These are phyloP conservation scores for Marcusenius ussheri DNA, from an alignment of 2,113 vertebrate species.

Conservation along the genomic window DNA sequence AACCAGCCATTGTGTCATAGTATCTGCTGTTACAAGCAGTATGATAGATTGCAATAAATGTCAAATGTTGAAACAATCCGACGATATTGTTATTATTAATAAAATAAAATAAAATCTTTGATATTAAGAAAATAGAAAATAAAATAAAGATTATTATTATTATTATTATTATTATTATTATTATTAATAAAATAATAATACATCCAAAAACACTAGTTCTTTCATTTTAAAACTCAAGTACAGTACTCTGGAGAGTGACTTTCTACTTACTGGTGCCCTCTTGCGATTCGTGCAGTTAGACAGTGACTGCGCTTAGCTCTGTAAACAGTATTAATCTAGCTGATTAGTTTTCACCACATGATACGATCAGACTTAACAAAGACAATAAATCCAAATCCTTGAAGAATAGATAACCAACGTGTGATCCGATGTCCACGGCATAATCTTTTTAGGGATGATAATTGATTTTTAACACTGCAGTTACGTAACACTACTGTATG, in stretches of 20 bases:
- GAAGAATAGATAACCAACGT: not conserved
- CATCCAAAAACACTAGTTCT: not conserved
- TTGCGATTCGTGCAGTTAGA: not conserved
- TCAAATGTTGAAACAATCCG: not conserved
- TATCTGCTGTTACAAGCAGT: not conserved
- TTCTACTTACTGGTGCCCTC: not conserved
- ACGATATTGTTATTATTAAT: not conserved
- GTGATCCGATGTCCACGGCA: not conserved
- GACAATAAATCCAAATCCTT: not conserved
- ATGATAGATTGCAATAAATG: not conserved
- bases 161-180: too few species aligned
- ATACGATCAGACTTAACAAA: not conserved
- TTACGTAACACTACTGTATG: not conserved
- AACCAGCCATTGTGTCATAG: not conserved
- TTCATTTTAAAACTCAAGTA: not conserved
- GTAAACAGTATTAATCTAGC: not conserved
- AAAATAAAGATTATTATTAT: not conserved
- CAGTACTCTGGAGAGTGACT: not conserved
- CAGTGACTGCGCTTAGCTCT: not conserved
- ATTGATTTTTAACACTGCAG: not conserved
- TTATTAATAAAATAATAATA: not conserved
- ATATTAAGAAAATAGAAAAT: not conserved
- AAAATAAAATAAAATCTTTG: not conserved
- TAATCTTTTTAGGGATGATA: not conserved
- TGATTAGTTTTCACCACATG: not conserved